Evolutionary conservation across 2,113 vertebrate genomes (phyloP).

Genomic region (Scomber japonicus): DNA sequence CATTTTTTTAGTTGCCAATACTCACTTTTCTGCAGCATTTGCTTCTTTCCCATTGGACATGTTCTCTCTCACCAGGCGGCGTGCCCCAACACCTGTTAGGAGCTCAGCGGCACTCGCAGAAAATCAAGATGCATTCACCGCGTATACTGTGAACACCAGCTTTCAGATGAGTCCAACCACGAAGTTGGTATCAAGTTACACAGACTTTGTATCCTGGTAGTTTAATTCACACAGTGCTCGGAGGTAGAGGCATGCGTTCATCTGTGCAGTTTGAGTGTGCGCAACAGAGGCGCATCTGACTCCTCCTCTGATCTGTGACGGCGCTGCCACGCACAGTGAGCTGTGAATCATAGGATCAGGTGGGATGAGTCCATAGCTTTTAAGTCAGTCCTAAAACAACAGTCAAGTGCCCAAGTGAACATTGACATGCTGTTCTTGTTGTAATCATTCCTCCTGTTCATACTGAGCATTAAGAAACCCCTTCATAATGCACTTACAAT

Average conservation of each 20-base stretch:
- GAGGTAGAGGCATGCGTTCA: not conserved
- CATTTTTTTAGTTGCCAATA: conserved; percentile 3
- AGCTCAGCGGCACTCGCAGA: conserved; percentile 6
- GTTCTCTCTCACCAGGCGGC: conserved; percentile 49
- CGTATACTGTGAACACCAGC: not conserved
- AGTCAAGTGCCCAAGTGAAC: too few relatives aligned
- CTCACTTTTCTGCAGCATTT: conserved; percentile 77
- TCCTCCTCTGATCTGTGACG: conserved; percentile 63
- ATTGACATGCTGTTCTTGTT: too few relatives aligned
- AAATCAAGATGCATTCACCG: conserved; percentile 12
- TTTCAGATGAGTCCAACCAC: accelerated
- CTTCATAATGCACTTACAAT: too few relatives aligned
- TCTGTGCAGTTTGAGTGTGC: not conserved
- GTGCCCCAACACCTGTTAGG: conserved; percentile 65
- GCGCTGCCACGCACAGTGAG: conserved; percentile 53
- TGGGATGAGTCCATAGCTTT: not conserved
- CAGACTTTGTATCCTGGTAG: not conserved
- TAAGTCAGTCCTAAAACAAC: too few relatives aligned
- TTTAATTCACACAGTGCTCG: not conserved
- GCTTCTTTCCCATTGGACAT: conserved; percentile 83
- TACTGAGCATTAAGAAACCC: too few relatives aligned
- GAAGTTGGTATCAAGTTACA: not conserved
- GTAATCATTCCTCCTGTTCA: too few relatives aligned
- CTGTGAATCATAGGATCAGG: conserved; percentile 1
- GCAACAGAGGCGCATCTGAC: conserved; percentile 37